These are phyloP conservation scores for Leptogaster cylindrica DNA, from an alignment of 2,888 invertebrate species.

Conservation along the genomic window DNA sequence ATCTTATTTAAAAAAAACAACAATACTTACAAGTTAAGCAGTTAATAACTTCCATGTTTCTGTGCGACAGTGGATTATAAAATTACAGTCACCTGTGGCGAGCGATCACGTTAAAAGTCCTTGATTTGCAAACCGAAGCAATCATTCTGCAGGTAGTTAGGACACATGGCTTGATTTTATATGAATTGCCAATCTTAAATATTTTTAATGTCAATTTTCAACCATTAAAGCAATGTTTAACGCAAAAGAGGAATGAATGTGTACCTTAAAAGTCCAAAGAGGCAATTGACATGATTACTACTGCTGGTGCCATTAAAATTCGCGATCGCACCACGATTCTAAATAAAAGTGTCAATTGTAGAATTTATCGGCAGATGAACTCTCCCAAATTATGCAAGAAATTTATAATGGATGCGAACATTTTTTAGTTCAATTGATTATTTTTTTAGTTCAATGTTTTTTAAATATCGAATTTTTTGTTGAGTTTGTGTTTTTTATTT, in stretches of 20 bases:
- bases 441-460: neutral
- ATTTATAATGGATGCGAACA: no score
- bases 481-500: no score
- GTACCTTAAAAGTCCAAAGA: slow-evolving; percentile 23
- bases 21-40: no score
- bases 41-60: no score
- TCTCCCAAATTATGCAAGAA: neutral
- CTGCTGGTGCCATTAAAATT: slow-evolving; percentile 27
- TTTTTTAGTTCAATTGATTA: no score
- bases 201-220: slow-evolving; percentile 40
- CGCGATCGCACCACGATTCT: slow-evolving; percentile 31
- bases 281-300: slow-evolving; percentile 19
- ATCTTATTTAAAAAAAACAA: no score
- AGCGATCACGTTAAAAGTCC: no score
- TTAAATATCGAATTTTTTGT: neutral
- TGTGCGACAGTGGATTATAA: no score
- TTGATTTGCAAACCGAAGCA: no score
- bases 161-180: slow-evolving; percentile 33
- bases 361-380: slow-evolving; percentile 33
- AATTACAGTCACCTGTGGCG: no score
- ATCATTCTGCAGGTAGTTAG: no score
- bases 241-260: slow-evolving; percentile 32
- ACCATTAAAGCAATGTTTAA: slow-evolving; percentile 38
- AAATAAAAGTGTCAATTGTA: slow-evolving; percentile 42
- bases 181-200: slow-evolving; percentile 41